Conservation (phyloP, 2,797 vertebrate genomes). For the Valencia hispanica region DNA sequence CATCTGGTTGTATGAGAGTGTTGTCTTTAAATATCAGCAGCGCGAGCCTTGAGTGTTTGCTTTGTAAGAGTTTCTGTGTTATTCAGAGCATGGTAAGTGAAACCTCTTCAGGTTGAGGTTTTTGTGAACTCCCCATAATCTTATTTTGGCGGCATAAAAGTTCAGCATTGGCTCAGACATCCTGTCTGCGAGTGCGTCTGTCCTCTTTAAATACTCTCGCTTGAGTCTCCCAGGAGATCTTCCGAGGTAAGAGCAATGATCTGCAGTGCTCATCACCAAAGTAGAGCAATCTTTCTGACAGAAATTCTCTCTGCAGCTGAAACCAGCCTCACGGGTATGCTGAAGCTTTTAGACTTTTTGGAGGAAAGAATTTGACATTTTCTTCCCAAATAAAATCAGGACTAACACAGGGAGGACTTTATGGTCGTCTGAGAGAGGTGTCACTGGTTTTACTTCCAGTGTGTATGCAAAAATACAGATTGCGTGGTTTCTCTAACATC, state of each 20-base stretch:
- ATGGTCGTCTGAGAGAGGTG: neutral
- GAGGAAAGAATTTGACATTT: too few species aligned
- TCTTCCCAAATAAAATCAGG: neutral
- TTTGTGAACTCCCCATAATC: neutral
- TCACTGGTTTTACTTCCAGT: neutral
- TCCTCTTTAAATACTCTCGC: neutral
- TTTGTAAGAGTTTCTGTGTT: neutral
- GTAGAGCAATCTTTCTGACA: neutral
- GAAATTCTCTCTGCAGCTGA: conserved; percentile 1
- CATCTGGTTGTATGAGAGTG: neutral
- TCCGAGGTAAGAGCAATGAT: neutral
- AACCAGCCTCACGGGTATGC: neutral
- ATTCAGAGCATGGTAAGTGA: neutral
- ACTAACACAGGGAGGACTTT: neutral
- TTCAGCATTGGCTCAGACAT: conserved; percentile 15
- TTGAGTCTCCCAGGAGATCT: conserved; percentile 7
- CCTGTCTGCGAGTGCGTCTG: neutral
- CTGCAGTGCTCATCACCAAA: neutral
- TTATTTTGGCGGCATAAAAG: conserved; percentile 16
- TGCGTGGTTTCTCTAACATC: neutral
- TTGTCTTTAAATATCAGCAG: neutral
- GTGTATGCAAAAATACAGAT: neutral
- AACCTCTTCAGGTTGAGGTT: neutral
- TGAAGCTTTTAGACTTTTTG: neutral
- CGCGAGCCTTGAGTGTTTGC: neutral